Base-by-base conservation (phyloP, 2,888 invertebrate genomes). In the Spatulosminthurus flaviceps region DNA sequence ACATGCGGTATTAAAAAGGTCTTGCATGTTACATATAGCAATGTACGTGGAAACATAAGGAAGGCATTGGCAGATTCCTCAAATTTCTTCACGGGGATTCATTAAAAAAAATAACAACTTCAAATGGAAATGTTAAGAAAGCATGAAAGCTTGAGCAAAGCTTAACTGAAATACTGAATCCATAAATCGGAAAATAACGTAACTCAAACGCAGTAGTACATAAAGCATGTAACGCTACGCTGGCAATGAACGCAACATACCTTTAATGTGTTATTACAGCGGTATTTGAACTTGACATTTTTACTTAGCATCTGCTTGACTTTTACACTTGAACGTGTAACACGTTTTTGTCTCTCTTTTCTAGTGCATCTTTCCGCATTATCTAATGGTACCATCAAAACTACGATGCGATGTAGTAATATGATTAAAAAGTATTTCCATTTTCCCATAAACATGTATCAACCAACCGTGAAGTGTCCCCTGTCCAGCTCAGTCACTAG, bases 131-230 rank as follows among this genome's bases (percentile, higher is more conserved):
- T 51, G 51, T 51, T 19, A 51, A 51, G 51, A 51, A n/a, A 51
- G n/a, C 51, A 19, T 51, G 51, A 19, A 11, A 19, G 16, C 4
- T 51, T 13, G 16, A 19, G n/a, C 51, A 51, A 34, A 34, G 34
- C 34, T 34, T 34, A 34, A 34, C 34, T 34, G 34, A 34, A n/a
- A n/a, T 9, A 34, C 5, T 51, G 51, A 51, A 51, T 51, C 51
- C 51, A 51, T 51, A 51, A 51, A 51, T 51, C 51, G 51, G 51
- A 51, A 51, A 51, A 16, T 51, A 51, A 51, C 51, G 51, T 51
- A 51, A 51, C 51, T 51, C n/a, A n/a, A n/a, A 51, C 19, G 16
- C 51, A 51, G n/a, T n/a, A n/a, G 51, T 51, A 51, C n/a, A n/a
- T n/a, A n/a, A n/a, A 51, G 9, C 51, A 51, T 51, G 51, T 19